Evolutionary conservation across 2,797 vertebrate species (phyloP), one percentile per base, ranked within the genome.

Genomic region (Balearica regulorum): DNA sequence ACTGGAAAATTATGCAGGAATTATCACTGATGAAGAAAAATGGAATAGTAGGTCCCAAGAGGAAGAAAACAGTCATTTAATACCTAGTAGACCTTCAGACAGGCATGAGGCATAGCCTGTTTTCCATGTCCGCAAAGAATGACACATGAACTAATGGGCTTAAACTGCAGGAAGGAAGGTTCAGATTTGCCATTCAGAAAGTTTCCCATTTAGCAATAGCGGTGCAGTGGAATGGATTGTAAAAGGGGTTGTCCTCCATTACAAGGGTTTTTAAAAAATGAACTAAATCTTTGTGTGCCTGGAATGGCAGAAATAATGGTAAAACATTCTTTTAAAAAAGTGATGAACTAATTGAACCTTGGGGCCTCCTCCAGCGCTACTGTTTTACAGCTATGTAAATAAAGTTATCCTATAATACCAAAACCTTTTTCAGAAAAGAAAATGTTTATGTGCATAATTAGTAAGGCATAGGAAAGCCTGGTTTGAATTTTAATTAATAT

Each of bases 161-260:
- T 70, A 71, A 86, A 71, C 35, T 58, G 10, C 5, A 58, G 69
- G 37, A 53, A 49, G 21, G 31, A 72, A 64, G 26, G 88, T 79
- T 71, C 13, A 44, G 58, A n/a, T 64, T 46, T 76, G 10, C 5
- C 29, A 25, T 68, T 83, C 54, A 37, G 33, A 85, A 83, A 71
- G 7, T 4, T 60, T 89, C 48, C 13, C 5, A 22, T 16, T 43
- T 37, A 79, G 5, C 1, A 1, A 46, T 9, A 76, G 7, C 9
- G 25, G 16, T 1, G 0, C 17, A 15, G 4, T 71, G 15, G 11
- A 91, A 53, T 4, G 26, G 11, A 17, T 13, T 48, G 15, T 41
- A 35, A 66, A 90, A 66, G 5, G 3, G 5, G 4, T 29, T 87
- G n/a, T 58, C 25, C 4, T 66, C 35, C 5, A 10, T 16, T 66